These are phyloP conservation scores for Plebejus argus DNA, from an alignment of 2,888 invertebrate species.

Conservation along the genomic window DNA sequence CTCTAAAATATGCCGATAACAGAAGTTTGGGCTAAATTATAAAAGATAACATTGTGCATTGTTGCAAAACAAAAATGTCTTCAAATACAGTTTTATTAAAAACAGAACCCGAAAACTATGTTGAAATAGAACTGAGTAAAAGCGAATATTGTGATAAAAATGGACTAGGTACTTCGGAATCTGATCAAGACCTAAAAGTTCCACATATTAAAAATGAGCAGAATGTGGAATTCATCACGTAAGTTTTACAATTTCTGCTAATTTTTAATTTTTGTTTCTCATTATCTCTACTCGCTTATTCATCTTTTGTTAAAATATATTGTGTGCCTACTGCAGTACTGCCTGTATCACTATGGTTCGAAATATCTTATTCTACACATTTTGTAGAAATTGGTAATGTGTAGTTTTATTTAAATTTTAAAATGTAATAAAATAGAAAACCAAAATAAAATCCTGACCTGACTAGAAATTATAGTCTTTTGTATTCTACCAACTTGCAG, in stretches of 20 bases:
- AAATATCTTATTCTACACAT: not conserved
- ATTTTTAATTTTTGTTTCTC: not conserved
- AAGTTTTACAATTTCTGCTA: not conserved
- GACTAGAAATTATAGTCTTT: too few relatives aligned
- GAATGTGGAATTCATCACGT: constrained; percentile 14
- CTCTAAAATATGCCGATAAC: not conserved
- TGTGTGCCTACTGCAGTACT: too few relatives aligned
- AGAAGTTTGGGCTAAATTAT: not conserved
- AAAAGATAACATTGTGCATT: not conserved
- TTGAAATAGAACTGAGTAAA: not conserved
- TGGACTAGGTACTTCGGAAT: not conserved
- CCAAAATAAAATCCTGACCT: too few relatives aligned
- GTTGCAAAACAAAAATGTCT: not conserved
- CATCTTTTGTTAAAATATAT: not conserved
- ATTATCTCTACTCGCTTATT: not conserved
- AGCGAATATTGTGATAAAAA: constrained; percentile 4
- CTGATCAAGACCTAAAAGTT: not conserved
- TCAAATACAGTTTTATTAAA: constrained; percentile 21
- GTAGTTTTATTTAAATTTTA: too few relatives aligned
- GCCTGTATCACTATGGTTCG: not conserved
- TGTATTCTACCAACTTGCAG: too few relatives aligned
- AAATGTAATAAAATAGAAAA: not conserved
- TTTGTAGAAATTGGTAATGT: not conserved
- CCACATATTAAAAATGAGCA: not conserved
- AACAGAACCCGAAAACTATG: constrained; percentile 18